These are phyloP conservation scores for Lampropteryx suffumata DNA, from an alignment of 2,888 invertebrate genomes.

Conservation along the genomic window DNA sequence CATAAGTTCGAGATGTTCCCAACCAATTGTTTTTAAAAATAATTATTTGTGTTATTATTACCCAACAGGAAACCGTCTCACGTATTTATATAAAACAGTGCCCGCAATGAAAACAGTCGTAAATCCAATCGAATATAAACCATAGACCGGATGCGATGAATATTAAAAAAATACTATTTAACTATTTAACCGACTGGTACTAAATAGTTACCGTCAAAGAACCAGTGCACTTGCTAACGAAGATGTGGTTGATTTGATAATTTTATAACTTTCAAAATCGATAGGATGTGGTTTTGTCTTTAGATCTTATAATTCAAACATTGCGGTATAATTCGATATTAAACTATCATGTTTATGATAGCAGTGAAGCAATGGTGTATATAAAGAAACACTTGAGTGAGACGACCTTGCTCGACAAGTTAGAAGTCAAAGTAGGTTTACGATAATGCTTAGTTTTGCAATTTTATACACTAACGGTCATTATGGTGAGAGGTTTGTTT, in stretches of 20 bases:
- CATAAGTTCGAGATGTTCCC: not conserved
- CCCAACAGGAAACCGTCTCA: conserved; percentile 73
- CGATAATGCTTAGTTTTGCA: conserved; percentile 42
- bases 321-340: conserved; percentile 50
- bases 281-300: conserved; percentile 70
- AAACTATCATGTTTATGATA: conserved; percentile 46
- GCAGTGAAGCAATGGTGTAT: conserved; percentile 42
- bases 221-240: conserved; percentile 34
- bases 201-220: conserved; percentile 59
- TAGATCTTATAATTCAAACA: conserved; percentile 54
- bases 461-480: conserved; percentile 43
- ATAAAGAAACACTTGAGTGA: conserved; percentile 24
- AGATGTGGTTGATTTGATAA: conserved; percentile 69
- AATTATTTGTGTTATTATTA: conserved; percentile 71
- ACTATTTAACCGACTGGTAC: conserved; percentile 59
- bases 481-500: conserved; percentile 19
- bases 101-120: conserved; percentile 80
- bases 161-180: conserved; percentile 70
- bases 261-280: conserved; percentile 63
- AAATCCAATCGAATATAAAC: conserved; percentile 79
- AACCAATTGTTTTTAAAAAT: conserved; percentile 74
- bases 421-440: conserved; percentile 45
- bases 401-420: conserved; percentile 31
- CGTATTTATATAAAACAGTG: conserved; percentile 79
- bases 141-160: conserved; percentile 70